Evolutionary conservation across 2,797 vertebrate species (phyloP).

Genomic region (Anolis apletophallus): DNA sequence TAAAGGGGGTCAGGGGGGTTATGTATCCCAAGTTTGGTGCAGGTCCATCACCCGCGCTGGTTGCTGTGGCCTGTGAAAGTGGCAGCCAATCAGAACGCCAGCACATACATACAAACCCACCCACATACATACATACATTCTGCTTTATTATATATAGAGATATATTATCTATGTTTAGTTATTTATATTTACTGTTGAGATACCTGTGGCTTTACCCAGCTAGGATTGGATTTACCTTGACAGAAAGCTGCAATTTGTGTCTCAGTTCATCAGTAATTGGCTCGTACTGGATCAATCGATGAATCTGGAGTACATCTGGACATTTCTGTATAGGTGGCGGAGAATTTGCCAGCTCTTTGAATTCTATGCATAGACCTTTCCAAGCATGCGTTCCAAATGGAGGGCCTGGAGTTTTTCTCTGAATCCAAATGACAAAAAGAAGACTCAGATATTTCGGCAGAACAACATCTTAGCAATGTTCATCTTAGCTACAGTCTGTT

Average conservation of each 20-base stretch:
- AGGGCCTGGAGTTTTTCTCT: constrained; percentile 78
- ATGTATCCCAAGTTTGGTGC: no score
- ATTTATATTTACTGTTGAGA: background rate
- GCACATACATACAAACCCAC: no score
- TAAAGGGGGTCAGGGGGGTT: no score
- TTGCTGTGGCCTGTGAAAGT: no score
- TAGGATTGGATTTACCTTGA: constrained; percentile 82
- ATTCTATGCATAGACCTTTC: constrained; percentile 75
- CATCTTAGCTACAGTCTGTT: background rate
- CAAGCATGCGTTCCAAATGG: constrained; percentile 73
- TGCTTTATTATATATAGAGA: no score
- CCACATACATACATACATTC: no score
- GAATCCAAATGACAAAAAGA: constrained; percentile 44
- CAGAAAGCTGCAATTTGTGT: constrained; percentile 80
- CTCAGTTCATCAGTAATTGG: constrained; percentile 75
- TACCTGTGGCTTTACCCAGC: background rate
- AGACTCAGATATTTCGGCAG: background rate
- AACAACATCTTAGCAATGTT: background rate
- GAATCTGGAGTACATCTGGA: constrained; percentile 86
- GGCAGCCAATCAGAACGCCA: no score
- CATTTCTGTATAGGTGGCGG: constrained; percentile 72
- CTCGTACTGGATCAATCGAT: constrained; percentile 84
- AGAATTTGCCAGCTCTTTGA: constrained; percentile 28
- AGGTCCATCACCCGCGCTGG: no score
- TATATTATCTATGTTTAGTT: background rate